Evolutionary conservation across 2,113 vertebrate species (phyloP).

Genomic region (Amphiprion percula): DNA sequence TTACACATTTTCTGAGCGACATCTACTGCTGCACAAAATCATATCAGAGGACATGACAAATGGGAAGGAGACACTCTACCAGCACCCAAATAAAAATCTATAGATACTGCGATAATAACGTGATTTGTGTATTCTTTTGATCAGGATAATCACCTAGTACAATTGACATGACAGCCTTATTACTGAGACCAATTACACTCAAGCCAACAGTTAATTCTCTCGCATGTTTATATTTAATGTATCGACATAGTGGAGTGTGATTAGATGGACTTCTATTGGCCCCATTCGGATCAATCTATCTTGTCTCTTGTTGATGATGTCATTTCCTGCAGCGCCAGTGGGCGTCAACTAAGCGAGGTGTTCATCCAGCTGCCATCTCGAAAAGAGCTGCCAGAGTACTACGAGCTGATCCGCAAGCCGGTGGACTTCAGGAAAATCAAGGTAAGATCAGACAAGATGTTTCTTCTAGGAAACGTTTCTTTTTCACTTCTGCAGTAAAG

Average conservation of each 20-base stretch:
- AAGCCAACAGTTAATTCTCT: too few species aligned
- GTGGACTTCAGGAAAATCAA: slow-evolving; percentile 99
- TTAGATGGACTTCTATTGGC: not conserved
- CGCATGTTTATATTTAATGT: too few species aligned
- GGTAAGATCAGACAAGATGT: slow-evolving; percentile 71
- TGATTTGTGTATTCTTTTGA: too few species aligned
- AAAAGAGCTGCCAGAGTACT: slow-evolving; percentile 96
- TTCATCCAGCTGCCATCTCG: slow-evolving; percentile 97
- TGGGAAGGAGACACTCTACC: too few species aligned
- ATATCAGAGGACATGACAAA: too few species aligned
- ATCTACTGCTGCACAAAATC: too few species aligned
- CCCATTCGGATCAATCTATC: not conserved
- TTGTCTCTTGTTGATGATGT: slow-evolving; percentile 32
- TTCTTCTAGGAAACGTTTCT: not conserved
- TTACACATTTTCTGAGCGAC: too few species aligned
- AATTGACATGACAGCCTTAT: too few species aligned
- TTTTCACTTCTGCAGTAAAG: not conserved
- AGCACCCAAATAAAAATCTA: too few species aligned
- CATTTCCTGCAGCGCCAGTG: slow-evolving; percentile 84
- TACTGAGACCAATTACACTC: too few species aligned
- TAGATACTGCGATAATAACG: too few species aligned
- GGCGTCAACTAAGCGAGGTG: slow-evolving; percentile 95
- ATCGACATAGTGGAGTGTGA: not conserved
- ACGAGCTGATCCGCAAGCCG: slow-evolving; percentile 95
- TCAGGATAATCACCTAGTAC: too few species aligned